Base-by-base conservation (phyloP, 2,888 invertebrate genomes). In the Rotaria macrura region DNA sequence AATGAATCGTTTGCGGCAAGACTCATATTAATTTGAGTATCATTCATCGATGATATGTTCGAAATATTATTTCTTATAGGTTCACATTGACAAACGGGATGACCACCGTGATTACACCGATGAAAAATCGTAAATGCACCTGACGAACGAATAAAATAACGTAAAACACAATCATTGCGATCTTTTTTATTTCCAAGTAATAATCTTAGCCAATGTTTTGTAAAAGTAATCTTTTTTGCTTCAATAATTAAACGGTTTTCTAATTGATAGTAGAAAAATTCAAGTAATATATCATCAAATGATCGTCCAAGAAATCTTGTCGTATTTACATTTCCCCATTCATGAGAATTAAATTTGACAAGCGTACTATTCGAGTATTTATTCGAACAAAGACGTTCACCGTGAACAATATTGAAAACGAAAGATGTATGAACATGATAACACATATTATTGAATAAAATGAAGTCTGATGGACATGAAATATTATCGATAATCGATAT, bases 381-480 rank as follows among this genome's bases (percentile, higher is more conserved):
- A n/a, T 9, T 10, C 12, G 40, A 9, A 79, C 79, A 79, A 25
- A 79, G 1, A 14, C n/a, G 25, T 40, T 79, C 79, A n/a, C 43
- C 43, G 0, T 14, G 0, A 0, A 12, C 17, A 40, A 79, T n/a
- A 43, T 43, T 79, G 34, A 43, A 25, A n/a, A n/a, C 43, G 43
- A 79, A 79, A 2, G 40, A 43, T 12, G 40, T 17, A 79, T 79
- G 43, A 12, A 40, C n/a, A 79, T 79, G 43, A n/a, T 79, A 79
- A 79, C 79, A 79, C 23, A 79, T 43, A n/a, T 79, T 43, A 79
- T 79, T 79, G 79, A 79, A 79, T n/a, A 43, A 6, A n/a, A 79
- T n/a, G 25, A 43, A 79, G 5, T 40, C 4, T n/a, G 79, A 43
- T 43, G 79, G 79, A 43, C 79, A 79, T 14, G 25, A 12, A n/a